Percentiles rank a stretch among this genome's conserved stretches.
phyloP scores from a whole-genome alignment of 2,888 invertebrate species.

The Tolmerus cingulatus region DNA sequence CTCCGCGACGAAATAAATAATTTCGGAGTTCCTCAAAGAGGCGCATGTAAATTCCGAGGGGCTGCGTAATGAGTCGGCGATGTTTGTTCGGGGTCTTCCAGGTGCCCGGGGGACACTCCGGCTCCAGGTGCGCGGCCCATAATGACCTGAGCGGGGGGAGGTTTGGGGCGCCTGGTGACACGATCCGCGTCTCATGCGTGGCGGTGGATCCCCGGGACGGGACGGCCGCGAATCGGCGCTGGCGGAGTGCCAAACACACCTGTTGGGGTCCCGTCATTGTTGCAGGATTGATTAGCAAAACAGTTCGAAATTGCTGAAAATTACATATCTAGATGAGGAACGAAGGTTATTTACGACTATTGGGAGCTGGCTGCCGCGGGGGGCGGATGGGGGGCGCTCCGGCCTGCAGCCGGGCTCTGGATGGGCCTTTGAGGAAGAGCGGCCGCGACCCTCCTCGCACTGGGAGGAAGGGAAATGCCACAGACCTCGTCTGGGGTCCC shows the following conservation, averaged over 20 bases:
- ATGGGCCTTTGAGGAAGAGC: background rate
- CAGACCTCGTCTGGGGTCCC: conserved; percentile 8
- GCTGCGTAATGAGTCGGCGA: conserved; percentile 44
- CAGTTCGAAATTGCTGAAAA: conserved; percentile 48
- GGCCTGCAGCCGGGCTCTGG: background rate
- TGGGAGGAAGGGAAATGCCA: background rate
- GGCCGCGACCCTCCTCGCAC: background rate
- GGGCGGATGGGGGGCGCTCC: background rate
- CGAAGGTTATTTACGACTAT: conserved; percentile 48
- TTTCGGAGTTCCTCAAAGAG: conserved; percentile 44
- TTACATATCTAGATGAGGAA: conserved; percentile 43
- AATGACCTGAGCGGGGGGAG: background rate
- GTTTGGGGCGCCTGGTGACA: background rate
- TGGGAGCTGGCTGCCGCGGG: conserved; percentile 43
- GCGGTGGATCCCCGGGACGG: background rate
- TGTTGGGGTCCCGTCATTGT: conserved; percentile 30
- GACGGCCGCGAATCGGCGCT: background rate
- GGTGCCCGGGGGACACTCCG: conserved; percentile 26
- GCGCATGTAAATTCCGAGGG: conserved; percentile 43
- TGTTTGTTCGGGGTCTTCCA: conserved; percentile 42
- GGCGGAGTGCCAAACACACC: conserved; percentile 27
- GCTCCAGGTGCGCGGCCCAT: conserved; percentile 44
- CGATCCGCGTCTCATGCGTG: background rate
- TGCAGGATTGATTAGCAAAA: conserved; percentile 47
- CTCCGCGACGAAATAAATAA: conserved; percentile 39